phyloP scores from a whole-genome alignment of 1,140 invertebrate species.

The Teleogryllus occipitalis region DNA sequence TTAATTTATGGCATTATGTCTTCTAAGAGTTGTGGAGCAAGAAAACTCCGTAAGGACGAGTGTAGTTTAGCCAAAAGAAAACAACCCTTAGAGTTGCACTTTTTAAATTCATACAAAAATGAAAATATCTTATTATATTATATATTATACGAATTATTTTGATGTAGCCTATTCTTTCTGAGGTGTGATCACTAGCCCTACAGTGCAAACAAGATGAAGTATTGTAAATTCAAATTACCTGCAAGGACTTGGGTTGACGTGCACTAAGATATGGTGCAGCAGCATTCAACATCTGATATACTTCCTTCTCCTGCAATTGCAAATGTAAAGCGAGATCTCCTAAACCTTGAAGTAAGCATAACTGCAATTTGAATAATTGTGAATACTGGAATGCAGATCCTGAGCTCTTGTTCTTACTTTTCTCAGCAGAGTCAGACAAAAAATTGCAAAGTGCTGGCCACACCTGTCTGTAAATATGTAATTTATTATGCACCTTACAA shows the following conservation, averaged over 20 bases:
- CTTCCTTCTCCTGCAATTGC: conserved; percentile 39
- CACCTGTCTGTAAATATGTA: conserved; percentile 44
- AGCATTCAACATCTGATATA: conserved; percentile 40
- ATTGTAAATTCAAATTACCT: conserved; percentile 37
- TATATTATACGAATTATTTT: not conserved
- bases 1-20: too few species aligned
- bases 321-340: conserved; percentile 42
- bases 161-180: not conserved
- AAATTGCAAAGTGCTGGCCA: conserved; percentile 47
- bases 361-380: conserved; percentile 51
- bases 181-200: not conserved
- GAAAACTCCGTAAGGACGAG: too few species aligned
- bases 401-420: conserved; percentile 49
- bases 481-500: not conserved
- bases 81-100: too few species aligned
- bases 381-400: conserved; percentile 49
- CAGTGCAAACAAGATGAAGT: not conserved
- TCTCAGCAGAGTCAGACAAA: conserved; percentile 39
- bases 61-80: too few species aligned
- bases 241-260: conserved; percentile 49
- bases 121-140: not conserved
- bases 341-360: conserved; percentile 43
- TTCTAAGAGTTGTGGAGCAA: too few species aligned
- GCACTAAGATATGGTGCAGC: conserved; percentile 45
- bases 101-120: too few species aligned